Evolutionary conservation across 2,113 vertebrate species (phyloP), one percentile per base, ranked within the genome.

Genomic region (Muntiacus reevesi): DNA sequence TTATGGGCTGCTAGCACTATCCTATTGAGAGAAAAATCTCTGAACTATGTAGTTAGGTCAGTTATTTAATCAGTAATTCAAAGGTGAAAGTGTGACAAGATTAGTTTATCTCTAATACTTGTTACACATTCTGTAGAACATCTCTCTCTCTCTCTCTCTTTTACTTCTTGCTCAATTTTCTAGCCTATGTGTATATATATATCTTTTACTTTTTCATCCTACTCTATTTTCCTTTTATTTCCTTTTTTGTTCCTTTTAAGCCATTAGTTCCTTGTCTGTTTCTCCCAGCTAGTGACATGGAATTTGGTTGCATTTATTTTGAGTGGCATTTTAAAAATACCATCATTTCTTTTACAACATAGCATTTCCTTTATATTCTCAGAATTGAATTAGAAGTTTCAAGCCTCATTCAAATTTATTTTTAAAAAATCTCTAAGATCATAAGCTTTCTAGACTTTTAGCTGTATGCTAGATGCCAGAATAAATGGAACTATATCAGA

Each of bases 61-160:
- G 55, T 88, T 85, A 64, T 74, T 97, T 93, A 92, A 64, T 92
- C 36, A 90, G 13, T 60, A 97, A 90, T 79, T 88, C 14, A 85
- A 17, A 95, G 89, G 28, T 89, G 28, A 94, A 40, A 33, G 78
- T 76, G 7, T 87, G 25, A 92, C 54, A 82, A 47, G 54, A 64
- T 83, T 30, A 87, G 19, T 81, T 81, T 84, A 19, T 88, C 19
- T 60, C 76, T 89, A 33, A 14, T 55, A n/a, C 23, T 76, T 45
- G 23, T 9, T 25, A 60, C 8, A 43, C 78, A 45, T 57, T 76
- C 23, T 95, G 6, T 71, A 71, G 14, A 71, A 57, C 15, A 86
- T 76, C 4, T 67, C 10, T 54, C 11, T 74, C 33, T 67, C 7
- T n/a, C 1, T 23, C 16, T 67, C 2, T 81, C 7, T 67, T 74